Conservation (phyloP, 2,888 invertebrate genomes). For the Drosophila engyochracea region DNA sequence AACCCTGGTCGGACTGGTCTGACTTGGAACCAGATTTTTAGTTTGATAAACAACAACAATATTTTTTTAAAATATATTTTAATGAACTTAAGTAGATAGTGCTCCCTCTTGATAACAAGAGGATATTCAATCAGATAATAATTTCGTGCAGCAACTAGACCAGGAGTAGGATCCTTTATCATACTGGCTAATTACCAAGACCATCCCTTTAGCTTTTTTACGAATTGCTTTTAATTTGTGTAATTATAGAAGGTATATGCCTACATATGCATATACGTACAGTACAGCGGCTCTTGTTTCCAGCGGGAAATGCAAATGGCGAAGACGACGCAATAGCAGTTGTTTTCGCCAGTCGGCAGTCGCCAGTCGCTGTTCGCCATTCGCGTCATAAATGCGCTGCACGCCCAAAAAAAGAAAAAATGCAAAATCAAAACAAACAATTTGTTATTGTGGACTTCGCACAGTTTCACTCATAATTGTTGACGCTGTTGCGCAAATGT, state of each 20-base stretch:
- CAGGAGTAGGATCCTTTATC: neutral
- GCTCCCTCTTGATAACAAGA: conserved; percentile 1
- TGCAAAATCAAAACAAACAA: conserved; percentile 1
- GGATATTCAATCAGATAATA: neutral
- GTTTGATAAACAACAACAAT: conserved; percentile 51
- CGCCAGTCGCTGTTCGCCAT: neutral
- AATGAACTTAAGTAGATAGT: neutral
- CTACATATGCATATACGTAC: conserved; percentile 1
- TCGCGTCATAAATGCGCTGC: conserved; percentile 2
- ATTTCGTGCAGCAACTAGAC: neutral
- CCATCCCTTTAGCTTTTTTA: neutral
- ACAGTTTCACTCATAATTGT: neutral
- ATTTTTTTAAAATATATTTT: neutral
- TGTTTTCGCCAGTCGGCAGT: neutral
- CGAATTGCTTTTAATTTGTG: too few species aligned
- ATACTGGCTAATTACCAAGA: neutral
- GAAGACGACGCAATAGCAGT: conserved; percentile 19
- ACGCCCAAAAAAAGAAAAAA: conserved; percentile 4
- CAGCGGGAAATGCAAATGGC: conserved; percentile 4
- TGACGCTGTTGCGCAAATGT: conserved; percentile 2
- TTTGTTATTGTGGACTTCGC: conserved; percentile 5
- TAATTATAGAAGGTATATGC: neutral
- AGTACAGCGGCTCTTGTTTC: neutral
- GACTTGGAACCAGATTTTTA: conserved; percentile 64
- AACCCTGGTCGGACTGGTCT: conserved; percentile 22